Percentiles rank a stretch among this genome's conserved stretches.
These are phyloP conservation scores for Catostomus latipinnis DNA, from an alignment of 2,797 vertebrate genomes.

Conservation along the genomic window DNA sequence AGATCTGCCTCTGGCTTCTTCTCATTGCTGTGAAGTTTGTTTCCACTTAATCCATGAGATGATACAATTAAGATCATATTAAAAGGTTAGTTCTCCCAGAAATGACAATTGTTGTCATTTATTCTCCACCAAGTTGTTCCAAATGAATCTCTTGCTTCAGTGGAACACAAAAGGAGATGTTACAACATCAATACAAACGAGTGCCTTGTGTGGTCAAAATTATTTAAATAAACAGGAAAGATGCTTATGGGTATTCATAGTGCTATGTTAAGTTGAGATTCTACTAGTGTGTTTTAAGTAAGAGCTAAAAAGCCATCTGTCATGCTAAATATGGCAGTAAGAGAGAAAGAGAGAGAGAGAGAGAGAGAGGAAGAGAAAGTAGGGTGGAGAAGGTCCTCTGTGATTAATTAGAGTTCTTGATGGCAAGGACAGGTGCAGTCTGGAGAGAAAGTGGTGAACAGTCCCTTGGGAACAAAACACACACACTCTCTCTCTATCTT, in stretches of 20 bases:
- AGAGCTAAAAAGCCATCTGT: constrained; percentile 33
- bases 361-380: constrained; percentile 19
- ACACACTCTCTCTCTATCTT: neutral
- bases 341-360: constrained; percentile 13
- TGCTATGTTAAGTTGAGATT: constrained; percentile 22
- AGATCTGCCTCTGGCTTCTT: neutral
- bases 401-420: constrained; percentile 50
- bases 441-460: constrained; percentile 28
- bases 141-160: no score
- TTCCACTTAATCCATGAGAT: constrained; percentile 24
- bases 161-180: no score
- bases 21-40: neutral
- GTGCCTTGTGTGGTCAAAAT: neutral
- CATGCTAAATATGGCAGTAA: constrained; percentile 42
- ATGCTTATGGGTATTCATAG: constrained; percentile 4
- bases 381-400: constrained; percentile 45
- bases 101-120: no score
- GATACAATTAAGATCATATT: neutral
- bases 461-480: constrained; percentile 39
- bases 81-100: no score
- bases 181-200: no score
- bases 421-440: constrained; percentile 50
- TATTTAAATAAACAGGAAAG: constrained; percentile 7
- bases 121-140: no score
- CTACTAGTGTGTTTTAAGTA: constrained; percentile 8